Evolutionary conservation across 2,888 invertebrate species (phyloP), one percentile per base, ranked within the genome.

Genomic region (Agrotis clavis): DNA sequence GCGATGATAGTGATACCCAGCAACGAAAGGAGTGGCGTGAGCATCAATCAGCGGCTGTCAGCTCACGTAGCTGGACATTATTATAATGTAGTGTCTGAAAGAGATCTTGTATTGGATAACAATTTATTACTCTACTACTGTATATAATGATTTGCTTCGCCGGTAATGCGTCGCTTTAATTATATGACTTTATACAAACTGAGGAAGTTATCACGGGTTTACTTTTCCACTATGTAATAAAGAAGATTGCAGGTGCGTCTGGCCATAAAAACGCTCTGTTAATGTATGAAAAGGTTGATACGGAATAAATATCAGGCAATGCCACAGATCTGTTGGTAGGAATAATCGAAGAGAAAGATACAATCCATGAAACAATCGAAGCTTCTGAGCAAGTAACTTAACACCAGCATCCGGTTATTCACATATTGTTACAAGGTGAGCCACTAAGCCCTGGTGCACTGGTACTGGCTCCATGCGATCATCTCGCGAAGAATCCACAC

Each of bases 21-120:
- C 30, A 67, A 66, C 14, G 60, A 82, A 68, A 79, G 71, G 67
- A 16, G 68, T 72, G 47, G 60, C 82, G 74, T 78, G 79, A 54
- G 74, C 2, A 82, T 82, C 73, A 53, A 78, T 80, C 79, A 73
- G 35, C 25, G 47, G 51, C 18, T 60, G 73, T 64, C 78, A 5
- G n/a, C 82, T 66, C 66, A 66, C 59, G 47, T 30, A 54, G n/a
- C 18, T 75, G 5, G 53, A 45, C 50, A 68, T 64, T 66, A 81
- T 57, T 69, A 35, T 59, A 65, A 54, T 65, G 68, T 62, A 64
- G 35, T 51, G 41, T 16, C 45, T 35, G 18, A 51, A 62, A 48
- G 51, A 65, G 56, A 80, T 72, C 18, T 60, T 7, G 35, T 51
- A 25, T 56, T 25, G 7, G 48, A 75, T 60, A 53, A n/a, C 19